Percentiles rank a stretch among this genome's conserved stretches.
Evolutionary conservation across 1,140 invertebrate species (phyloP).

Genomic region (Pseudachorutes palmiensis): DNA sequence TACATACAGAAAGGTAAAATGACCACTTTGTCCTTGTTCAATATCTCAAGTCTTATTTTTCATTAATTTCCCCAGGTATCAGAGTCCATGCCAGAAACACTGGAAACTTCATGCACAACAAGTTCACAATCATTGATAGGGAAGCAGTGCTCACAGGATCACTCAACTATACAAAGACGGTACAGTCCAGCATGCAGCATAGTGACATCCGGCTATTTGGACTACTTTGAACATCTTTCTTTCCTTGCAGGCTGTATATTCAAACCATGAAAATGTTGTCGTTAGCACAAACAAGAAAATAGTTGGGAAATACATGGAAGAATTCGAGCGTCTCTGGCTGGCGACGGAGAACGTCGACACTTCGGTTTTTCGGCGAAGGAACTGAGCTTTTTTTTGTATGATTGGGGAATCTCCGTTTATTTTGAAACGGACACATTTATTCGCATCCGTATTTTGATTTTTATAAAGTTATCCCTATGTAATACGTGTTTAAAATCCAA

Average conservation of each 20-base stretch:
- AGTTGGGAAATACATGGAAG: not conserved
- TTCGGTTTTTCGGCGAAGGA: not conserved
- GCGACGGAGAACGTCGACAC: not conserved
- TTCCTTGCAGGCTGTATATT: not conserved
- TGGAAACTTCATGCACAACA: slow-evolving; percentile 31
- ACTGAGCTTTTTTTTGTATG: not conserved
- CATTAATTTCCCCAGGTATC: slow-evolving; percentile 18
- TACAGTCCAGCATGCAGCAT: not conserved
- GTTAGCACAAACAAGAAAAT: slow-evolving; percentile 11
- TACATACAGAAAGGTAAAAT: slow-evolving; percentile 13
- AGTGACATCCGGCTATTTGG: not conserved
- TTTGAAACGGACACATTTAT: no score
- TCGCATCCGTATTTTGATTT: no score
- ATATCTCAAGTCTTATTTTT: not conserved
- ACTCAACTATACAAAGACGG: slow-evolving; percentile 32
- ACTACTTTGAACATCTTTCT: not conserved
- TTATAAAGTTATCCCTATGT: no score
- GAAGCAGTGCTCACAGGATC: slow-evolving; percentile 31
- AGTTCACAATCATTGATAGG: slow-evolving; percentile 31
- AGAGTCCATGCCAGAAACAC: slow-evolving; percentile 8
- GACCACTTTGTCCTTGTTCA: not conserved
- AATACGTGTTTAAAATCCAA: no score
- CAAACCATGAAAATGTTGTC: slow-evolving; percentile 9
- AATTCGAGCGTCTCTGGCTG: not conserved
- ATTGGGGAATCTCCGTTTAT: no score